Evolutionary conservation across 2,888 invertebrate species (phyloP), one percentile per base, ranked within the genome.

Genomic region (Noctua pronuba): DNA sequence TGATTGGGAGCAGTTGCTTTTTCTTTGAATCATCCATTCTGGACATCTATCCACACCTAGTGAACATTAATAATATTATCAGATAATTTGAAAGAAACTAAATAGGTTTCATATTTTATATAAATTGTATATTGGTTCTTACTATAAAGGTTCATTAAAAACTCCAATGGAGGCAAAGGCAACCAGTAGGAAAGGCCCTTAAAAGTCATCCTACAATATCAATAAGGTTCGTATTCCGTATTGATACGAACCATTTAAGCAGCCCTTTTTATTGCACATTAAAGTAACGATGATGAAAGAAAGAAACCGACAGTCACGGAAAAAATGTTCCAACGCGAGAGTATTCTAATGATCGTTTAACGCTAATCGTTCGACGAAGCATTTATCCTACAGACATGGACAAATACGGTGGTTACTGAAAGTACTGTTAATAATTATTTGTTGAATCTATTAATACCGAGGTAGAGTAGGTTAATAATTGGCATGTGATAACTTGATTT

Each of bases 41-140:
- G 95, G 95, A 77, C 95, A 95, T 13, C 41, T 28, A 5, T 93
- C 91, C 3, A 95, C 94, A 88, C 95, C 95, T 95, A 82, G 28
- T 88, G 87, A 18, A 35, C 7, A 68, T 46, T 0, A 24, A 35
- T 35, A 62, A 41, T 77, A 21, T 31, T 49, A 58, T 60, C 10
- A 35, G 16, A 35, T 13, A 4, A n/a, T 70, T 41, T 31, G n/a
- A 55, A 13, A 71, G 31, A 55, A 44, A 71, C n/a, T 18, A 31
- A 55, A 70, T 73, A 68, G 1, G 13, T 16, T 35, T 35, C 7
- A 13, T 46, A n/a, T 35, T 21, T 72, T 21, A 46, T 13, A 44
- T 35, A 24, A 38, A 31, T 28, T 16, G n/a, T 31, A 0, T 52
- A n/a, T 49, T 49, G 62, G n/a, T 31, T 65, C 0, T 6, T 69